phyloP scores from a whole-genome alignment of 2,797 vertebrate genomes.

The Protosalanx chinensis region DNA sequence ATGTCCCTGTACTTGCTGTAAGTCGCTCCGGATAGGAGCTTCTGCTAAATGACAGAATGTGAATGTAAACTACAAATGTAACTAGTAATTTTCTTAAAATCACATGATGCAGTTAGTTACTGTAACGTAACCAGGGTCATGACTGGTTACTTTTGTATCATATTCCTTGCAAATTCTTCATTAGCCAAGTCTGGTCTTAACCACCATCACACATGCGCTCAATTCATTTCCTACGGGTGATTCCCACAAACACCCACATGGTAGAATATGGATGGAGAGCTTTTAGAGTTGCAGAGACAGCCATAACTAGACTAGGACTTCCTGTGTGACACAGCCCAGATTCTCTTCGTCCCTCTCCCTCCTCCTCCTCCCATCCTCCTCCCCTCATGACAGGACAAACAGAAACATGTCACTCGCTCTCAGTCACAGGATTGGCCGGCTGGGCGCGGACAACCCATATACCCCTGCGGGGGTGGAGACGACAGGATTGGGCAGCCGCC shows the following conservation, averaged over 20 bases:
- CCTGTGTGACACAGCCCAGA: background rate
- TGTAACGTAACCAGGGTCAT: too few species aligned
- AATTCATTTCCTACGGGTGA: background rate
- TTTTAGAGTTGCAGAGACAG: background rate
- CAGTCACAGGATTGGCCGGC: background rate
- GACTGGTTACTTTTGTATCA: background rate
- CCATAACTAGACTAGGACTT: slow-evolving; percentile 1
- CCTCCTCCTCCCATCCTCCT: background rate
- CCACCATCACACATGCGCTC: background rate
- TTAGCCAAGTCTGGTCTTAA: background rate
- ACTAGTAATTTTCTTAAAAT: too few species aligned
- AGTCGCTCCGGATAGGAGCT: too few species aligned
- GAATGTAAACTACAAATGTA: too few species aligned
- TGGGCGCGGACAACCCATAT: background rate
- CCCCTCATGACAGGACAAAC: background rate
- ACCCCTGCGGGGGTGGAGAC: background rate
- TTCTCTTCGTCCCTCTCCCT: background rate
- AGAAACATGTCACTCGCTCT: background rate
- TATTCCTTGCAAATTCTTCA: background rate
- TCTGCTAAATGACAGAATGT: too few species aligned
- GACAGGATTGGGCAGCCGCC: background rate
- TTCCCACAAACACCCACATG: background rate
- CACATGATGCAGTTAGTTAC: too few species aligned
- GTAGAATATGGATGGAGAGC: background rate
- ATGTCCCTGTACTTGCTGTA: too few species aligned